Base-by-base conservation (phyloP, 2,113 vertebrate species). In the Onychorhynchus coronatus region DNA sequence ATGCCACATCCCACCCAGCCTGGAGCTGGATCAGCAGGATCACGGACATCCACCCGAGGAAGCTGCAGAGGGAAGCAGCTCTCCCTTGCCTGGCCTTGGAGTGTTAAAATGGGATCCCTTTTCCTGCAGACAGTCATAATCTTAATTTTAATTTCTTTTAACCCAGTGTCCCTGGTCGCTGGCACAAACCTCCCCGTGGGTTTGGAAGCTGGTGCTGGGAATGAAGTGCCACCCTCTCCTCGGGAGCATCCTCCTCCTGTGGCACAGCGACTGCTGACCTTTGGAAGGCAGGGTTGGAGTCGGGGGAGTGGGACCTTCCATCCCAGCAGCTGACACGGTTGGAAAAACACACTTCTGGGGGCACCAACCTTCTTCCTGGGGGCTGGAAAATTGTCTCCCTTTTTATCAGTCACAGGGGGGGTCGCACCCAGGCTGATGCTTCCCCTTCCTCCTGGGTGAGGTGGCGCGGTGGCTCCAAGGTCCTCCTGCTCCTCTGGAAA, bases 1-100 rank as follows among this genome's bases (percentile, higher is more conserved):
- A 21, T 55, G 50, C 71, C 35, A 3, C 66, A 7, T 61, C 72
- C 71, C 77, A 59, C 37, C 62, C 70, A 39, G 27, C 50, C 31
- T 8, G 37, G 74, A 68, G 24, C 42, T 2, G 20, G 70, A 11
- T 31, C 3, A 1, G 53, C 53, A 58, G 42, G 17, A 23, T 53
- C 16, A 2, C 0, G 6, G 85, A 8, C 22, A 20, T 10, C 22
- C 37, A 2, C 58, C 3, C 1, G 2, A 2, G 53, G 49, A 62
- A 35, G 37, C 22, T 46, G 47, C 47, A 5, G 52, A 8, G 76
- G 4, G 42, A 56, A 30, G 30, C 10, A 30, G 30, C 10, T 37
- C 28, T 68, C 30, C 39, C 71, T 39, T 8, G 6, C 59, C 25
- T 25, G 58, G 41, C 63, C 42, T 70, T 37, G 3, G 25, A 30